phyloP scores from a whole-genome alignment of 2,888 invertebrate species.

The Tupiocoris notatus region DNA sequence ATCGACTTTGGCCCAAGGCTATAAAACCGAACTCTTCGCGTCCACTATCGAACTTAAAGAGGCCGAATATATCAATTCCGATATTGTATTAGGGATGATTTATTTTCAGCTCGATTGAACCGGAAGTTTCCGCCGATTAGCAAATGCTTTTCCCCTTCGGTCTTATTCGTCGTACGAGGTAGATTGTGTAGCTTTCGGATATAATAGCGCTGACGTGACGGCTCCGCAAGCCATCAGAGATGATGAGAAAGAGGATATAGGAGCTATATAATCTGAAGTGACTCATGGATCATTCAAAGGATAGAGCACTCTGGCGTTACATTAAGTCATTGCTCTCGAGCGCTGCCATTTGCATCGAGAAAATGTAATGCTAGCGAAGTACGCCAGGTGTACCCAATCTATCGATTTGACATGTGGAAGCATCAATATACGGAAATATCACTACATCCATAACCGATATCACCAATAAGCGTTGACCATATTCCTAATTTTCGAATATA shows the following conservation, averaged over 20 bases:
- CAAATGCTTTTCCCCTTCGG: not conserved
- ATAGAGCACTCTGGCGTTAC: not conserved
- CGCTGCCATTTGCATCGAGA: not conserved
- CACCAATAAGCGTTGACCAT: too few species aligned
- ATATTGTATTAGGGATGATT: not conserved
- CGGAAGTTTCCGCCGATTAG: not conserved
- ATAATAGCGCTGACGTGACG: not conserved
- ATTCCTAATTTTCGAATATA: too few species aligned
- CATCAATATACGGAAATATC: too few species aligned
- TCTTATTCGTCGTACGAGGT: not conserved
- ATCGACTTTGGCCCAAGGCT: not conserved
- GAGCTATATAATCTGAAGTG: not conserved
- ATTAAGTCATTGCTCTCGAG: not conserved
- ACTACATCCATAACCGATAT: too few species aligned
- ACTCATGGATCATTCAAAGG: not conserved
- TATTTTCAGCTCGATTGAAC: not conserved
- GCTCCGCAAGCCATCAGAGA: not conserved
- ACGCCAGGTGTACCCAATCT: too few species aligned
- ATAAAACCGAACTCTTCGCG: not conserved
- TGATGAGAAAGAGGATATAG: not conserved
- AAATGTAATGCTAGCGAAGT: too few species aligned
- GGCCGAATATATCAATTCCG: not conserved
- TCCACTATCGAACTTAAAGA: not conserved
- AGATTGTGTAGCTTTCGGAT: not conserved
- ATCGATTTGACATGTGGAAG: too few species aligned